These are phyloP conservation scores for Marmota monax DNA, from an alignment of 2,113 vertebrate species.

Conservation along the genomic window DNA sequence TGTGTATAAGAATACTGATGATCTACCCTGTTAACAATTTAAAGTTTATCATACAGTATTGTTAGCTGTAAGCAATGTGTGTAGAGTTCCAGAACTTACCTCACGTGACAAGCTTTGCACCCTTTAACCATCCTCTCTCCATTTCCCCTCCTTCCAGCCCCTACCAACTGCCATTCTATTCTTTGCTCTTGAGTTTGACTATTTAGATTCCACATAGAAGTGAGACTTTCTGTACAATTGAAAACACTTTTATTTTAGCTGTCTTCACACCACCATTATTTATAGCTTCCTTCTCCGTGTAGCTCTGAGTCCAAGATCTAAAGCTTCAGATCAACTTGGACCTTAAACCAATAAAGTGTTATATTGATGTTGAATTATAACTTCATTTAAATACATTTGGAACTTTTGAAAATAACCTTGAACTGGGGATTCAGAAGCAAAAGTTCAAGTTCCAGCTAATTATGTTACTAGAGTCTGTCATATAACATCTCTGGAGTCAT, in stretches of 20 bases:
- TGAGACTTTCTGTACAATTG: neutral
- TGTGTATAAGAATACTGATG: neutral
- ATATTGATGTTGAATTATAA: neutral
- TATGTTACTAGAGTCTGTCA: neutral
- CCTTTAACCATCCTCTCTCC: neutral
- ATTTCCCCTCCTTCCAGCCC: neutral
- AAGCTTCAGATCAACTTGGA: neutral
- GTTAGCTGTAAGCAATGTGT: neutral
- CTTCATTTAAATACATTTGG: neutral
- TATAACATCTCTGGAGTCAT: neutral
- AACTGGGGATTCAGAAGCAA: neutral
- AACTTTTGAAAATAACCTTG: constrained; percentile 28
- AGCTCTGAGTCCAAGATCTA: neutral
- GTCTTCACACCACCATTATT: neutral
- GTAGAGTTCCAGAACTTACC: neutral
- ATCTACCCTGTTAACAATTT: neutral
- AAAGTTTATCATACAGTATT: neutral
- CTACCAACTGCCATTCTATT: neutral
- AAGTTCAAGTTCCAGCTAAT: neutral
- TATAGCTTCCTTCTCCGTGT: neutral
- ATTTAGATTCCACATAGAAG: neutral
- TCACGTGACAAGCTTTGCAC: neutral
- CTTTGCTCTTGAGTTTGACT: neutral
- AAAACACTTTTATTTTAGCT: neutral
- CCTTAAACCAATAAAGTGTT: neutral